A percentile compares a stretch with the other conserved stretches of the same genome.
phyloP scores from a whole-genome alignment of 1,140 invertebrate species.

The Drosophila pseudoananassae region DNA sequence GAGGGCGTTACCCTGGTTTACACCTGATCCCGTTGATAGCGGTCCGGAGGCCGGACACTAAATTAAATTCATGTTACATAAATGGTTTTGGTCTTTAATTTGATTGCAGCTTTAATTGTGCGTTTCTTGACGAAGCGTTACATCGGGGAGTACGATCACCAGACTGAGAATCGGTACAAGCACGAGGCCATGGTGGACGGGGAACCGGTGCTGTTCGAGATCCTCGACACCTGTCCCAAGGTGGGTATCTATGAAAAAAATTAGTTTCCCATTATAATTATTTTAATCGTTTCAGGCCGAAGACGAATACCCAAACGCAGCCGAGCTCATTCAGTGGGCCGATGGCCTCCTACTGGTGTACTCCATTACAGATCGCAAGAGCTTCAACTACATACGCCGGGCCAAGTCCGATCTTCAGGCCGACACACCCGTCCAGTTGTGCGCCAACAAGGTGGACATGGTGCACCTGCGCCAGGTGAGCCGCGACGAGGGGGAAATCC shows the following conservation, averaged over 20 bases:
- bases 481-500: constrained; percentile 93
- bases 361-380: constrained; percentile 94
- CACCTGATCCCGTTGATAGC: constrained; percentile 54
- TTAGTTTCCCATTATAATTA: not conserved
- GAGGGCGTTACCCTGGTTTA: constrained; percentile 62
- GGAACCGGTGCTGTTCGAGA: constrained; percentile 95
- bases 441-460: constrained; percentile 96
- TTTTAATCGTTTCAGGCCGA: constrained; percentile 83
- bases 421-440: constrained; percentile 87
- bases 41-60: constrained; percentile 7
- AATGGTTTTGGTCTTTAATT: constrained; percentile 49
- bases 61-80: constrained; percentile 65
- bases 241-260: constrained; percentile 29
- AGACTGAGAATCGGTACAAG: constrained; percentile 96
- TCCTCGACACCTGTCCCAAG: constrained; percentile 93
- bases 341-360: constrained; percentile 95
- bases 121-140: constrained; percentile 95
- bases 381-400: constrained; percentile 93
- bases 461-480: constrained; percentile 95
- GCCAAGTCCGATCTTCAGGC: constrained; percentile 90
- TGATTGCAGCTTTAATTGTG: constrained; percentile 92
- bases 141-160: constrained; percentile 97
- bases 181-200: constrained; percentile 95
- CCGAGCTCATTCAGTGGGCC: constrained; percentile 93
- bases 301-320: constrained; percentile 89